These are phyloP conservation scores for Arbacia lixula DNA, from an alignment of 53 echinoderm and acorn worm genomes.

Conservation along the genomic window DNA sequence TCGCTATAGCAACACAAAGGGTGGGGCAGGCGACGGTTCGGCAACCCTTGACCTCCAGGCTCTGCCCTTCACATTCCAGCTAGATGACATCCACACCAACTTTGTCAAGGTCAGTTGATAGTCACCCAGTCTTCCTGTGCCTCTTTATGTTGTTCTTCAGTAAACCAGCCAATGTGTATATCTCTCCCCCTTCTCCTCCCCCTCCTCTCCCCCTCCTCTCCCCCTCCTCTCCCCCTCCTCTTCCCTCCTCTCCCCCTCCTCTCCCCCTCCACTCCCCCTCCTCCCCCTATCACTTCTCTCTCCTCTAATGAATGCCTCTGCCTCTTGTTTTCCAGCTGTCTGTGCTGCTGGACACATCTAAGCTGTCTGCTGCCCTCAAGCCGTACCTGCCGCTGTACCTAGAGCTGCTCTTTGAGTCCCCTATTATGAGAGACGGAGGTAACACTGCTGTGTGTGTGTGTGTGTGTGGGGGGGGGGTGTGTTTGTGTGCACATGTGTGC, in stretches of 20 bases:
- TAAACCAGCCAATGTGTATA: no score
- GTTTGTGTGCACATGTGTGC: not conserved
- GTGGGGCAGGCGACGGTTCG: slow-evolving; percentile 15
- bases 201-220: no score
- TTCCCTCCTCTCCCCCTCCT: no score
- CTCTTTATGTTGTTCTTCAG: no score
- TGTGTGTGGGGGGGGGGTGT: not conserved
- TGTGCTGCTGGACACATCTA: slow-evolving; percentile 79
- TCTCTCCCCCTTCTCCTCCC: no score
- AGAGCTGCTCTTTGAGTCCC: slow-evolving; percentile 86
- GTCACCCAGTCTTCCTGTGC: not conserved
- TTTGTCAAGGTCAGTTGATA: slow-evolving; percentile 78
- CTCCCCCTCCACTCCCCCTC: no score
- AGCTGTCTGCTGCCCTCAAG: slow-evolving; percentile 60
- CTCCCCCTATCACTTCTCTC: no score
- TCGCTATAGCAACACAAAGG: slow-evolving; percentile 78
- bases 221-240: no score
- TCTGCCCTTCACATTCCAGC: slow-evolving; percentile 84
- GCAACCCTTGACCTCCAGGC: slow-evolving; percentile 61
- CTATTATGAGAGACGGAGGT: slow-evolving; percentile 83
- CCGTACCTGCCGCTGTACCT: slow-evolving; percentile 80
- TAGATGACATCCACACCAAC: slow-evolving; percentile 89
- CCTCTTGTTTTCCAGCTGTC: slow-evolving; percentile 61
- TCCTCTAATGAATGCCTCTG: no score
- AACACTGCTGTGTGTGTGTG: not conserved